Evolutionary conservation across 1,140 invertebrate species (phyloP).

Genomic region (Magallana ariakensis): DNA sequence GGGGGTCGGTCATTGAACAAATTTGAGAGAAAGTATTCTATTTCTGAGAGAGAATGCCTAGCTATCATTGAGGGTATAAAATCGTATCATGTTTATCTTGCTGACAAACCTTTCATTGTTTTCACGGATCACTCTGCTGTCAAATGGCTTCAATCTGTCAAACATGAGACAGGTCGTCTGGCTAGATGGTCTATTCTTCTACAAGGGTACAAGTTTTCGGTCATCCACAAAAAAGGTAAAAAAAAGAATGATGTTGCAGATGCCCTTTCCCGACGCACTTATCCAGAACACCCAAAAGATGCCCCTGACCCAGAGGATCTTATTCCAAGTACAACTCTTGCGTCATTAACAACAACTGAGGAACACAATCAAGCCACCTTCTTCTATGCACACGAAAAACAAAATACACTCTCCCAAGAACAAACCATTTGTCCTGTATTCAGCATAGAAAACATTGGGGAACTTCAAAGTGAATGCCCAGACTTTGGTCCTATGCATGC

Average conservation of each 20-base stretch:
- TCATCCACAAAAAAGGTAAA: neutral
- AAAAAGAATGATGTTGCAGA: slow-evolving; percentile 34
- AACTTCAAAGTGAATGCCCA: slow-evolving; percentile 53
- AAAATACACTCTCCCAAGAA: neutral
- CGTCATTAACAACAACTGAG: neutral
- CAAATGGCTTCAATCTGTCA: slow-evolving; percentile 47
- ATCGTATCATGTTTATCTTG: slow-evolving; percentile 41
- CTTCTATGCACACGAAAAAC: neutral
- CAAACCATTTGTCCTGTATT: neutral
- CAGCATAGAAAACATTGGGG: neutral
- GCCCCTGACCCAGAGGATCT: neutral
- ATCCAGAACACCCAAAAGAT: neutral
- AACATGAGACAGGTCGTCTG: slow-evolving; percentile 33
- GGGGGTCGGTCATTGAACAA: slow-evolving; percentile 28
- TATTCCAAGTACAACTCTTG: no score
- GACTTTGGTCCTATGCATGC: slow-evolving; percentile 50
- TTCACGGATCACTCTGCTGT: neutral
- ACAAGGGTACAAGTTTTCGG: slow-evolving; percentile 45
- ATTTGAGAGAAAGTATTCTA: slow-evolving; percentile 37
- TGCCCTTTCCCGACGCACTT: slow-evolving; percentile 25
- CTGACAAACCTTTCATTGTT: no score
- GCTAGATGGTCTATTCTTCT: slow-evolving; percentile 24
- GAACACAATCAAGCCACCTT: slow-evolving; percentile 34
- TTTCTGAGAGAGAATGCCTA: slow-evolving; percentile 51
- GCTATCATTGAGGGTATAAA: slow-evolving; percentile 55